These are phyloP conservation scores for Oreochromis mossambicus DNA, from an alignment of 2,797 vertebrate genomes.

Conservation along the genomic window DNA sequence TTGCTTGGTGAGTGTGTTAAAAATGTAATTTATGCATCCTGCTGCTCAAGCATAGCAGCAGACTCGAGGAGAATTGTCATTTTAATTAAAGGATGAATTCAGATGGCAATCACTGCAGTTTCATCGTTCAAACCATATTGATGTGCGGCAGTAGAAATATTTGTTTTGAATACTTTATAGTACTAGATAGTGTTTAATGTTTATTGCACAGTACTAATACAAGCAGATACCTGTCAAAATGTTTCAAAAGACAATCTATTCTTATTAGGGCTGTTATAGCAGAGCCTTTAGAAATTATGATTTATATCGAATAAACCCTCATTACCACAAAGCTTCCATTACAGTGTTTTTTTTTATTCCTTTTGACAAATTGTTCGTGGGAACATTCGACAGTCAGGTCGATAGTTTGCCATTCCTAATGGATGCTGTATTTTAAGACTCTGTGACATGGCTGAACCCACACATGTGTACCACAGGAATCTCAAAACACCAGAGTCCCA, in stretches of 20 bases:
- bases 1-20: background rate
- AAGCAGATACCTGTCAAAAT: background rate
- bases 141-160: slow-evolving; percentile 12
- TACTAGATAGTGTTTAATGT: background rate
- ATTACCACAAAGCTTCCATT: background rate
- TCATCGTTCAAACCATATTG: background rate
- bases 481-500: slow-evolving; percentile 42
- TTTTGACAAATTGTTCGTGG: slow-evolving; percentile 42
- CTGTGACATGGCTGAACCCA: slow-evolving; percentile 31
- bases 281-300: background rate
- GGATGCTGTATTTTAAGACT: slow-evolving; percentile 61
- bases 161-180: background rate
- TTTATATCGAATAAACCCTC: background rate
- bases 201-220: background rate
- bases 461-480: slow-evolving; percentile 63
- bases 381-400: slow-evolving; percentile 34
- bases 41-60: background rate
- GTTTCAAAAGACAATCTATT: background rate
- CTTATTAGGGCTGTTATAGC: background rate
- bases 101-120: background rate
- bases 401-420: slow-evolving; percentile 39
- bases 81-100: slow-evolving; percentile 27
- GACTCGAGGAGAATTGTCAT: slow-evolving; percentile 1
- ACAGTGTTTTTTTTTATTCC: background rate
- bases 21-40: slow-evolving; percentile 12